Base-by-base conservation (phyloP, 2,113 vertebrate species). In the Fulmarus glacialis region DNA sequence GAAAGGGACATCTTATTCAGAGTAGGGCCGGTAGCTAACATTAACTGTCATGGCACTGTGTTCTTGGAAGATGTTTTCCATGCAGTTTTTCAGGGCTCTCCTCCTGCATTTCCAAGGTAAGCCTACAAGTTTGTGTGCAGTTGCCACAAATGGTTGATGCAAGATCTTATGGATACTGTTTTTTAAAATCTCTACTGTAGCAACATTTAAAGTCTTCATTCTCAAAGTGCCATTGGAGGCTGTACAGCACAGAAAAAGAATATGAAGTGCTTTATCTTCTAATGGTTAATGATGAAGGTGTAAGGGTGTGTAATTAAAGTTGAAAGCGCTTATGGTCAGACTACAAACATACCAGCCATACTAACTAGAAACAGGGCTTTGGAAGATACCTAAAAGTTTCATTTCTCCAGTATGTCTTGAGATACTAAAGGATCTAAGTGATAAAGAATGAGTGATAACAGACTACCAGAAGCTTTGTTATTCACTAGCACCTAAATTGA, bases 161-260 rank as follows among this genome's bases (percentile, higher is more conserved):
- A 17, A 68, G 32, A 23, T 2, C 0, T 73, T 77, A 19, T 3
- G 19, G 36, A 22, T 43, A 9, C 17, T 27, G 7, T 0, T 36
- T 84, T 78, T 47, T 7, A 24, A 80, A 78, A 36, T 43, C 36
- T 52, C 8, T 55, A 0, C n/a, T 52, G 6, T 40, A 59, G 45
- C 27, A 40, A 19, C 4, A 12, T 66, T 64, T 64, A 36, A 52
- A 72, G 32, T 88, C 9, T 78, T 58, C 4, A 2, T 50, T 64
- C 48, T 86, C 52, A 50, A n/a, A 77, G 15, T 9, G 6, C 14
- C 36, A 18, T 30, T 82, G 71, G 36, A 34, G 23, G 32, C 38
- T 82, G 55, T 27, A 24, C 63, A 63, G 26, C 58, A 75, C 13
- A 59, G 52, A 34, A 67, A n/a, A 77, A 36, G 4, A 83, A 30